Evolutionary conservation across 1,140 invertebrate species (phyloP).

Genomic region (Epicauta chinensis): DNA sequence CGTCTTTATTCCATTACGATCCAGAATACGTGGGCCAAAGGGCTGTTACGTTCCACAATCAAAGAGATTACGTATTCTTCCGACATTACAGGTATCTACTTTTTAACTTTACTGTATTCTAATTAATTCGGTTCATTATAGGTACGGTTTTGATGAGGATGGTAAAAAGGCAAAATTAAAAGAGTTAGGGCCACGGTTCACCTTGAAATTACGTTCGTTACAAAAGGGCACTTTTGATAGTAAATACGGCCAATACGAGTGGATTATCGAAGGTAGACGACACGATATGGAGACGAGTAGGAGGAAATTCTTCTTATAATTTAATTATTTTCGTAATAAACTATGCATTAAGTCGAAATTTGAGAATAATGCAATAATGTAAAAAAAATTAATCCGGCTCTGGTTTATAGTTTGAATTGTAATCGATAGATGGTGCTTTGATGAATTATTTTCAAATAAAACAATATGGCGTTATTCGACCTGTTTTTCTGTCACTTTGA

Average conservation of each 20-base stretch:
- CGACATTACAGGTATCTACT: conserved; percentile 82
- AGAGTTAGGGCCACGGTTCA: conserved; percentile 94
- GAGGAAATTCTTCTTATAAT: conserved; percentile 82
- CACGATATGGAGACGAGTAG: conserved; percentile 89
- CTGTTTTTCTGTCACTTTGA: conserved; percentile 21
- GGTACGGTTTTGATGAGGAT: conserved; percentile 86
- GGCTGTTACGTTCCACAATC: conserved; percentile 97
- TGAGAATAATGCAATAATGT: too few relatives aligned
- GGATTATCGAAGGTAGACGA: conserved; percentile 86
- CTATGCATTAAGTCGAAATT: too few relatives aligned
- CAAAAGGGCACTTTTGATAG: conserved; percentile 97
- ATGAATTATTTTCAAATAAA: conserved; percentile 20
- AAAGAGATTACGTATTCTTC: conserved; percentile 98
- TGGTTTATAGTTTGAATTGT: background rate
- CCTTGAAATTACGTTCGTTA: conserved; percentile 83
- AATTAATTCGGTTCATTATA: conserved; percentile 41
- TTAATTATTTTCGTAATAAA: background rate
- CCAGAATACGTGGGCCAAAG: conserved; percentile 90
- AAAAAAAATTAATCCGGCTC: too few relatives aligned
- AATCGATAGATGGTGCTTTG: conserved; percentile 13
- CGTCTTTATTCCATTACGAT: conserved; percentile 94
- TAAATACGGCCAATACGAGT: conserved; percentile 94
- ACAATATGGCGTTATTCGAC: conserved; percentile 31
- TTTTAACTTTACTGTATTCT: background rate
- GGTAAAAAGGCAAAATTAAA: conserved; percentile 77